Evolutionary conservation across 2,888 invertebrate genomes (phyloP).

Genomic region (Lasioglossum pauxillum): DNA sequence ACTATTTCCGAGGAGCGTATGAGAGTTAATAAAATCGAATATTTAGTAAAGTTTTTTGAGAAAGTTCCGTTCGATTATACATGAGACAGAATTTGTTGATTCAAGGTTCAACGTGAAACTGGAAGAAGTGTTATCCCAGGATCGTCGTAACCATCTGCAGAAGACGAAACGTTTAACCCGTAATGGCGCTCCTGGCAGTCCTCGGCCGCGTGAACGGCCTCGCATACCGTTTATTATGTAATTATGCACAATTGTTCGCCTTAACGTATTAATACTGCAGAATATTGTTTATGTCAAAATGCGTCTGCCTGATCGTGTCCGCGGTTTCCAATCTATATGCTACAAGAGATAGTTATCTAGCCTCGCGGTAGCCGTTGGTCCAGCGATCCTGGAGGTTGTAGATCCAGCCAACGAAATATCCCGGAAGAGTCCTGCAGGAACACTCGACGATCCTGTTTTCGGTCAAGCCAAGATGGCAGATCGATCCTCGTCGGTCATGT

Average conservation of each 20-base stretch:
- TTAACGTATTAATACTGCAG: slow-evolving; percentile 83
- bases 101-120: not conserved
- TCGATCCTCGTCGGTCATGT: not conserved
- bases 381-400: slow-evolving; percentile 11
- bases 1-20: not conserved
- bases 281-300: slow-evolving; percentile 79
- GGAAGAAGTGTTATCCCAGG: too few species aligned
- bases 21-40: not conserved
- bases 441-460: not conserved
- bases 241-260: slow-evolving; percentile 72
- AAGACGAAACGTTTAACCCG: not conserved
- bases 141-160: not conserved
- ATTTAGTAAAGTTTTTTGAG: not conserved
- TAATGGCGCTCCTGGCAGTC: slow-evolving; percentile 19
- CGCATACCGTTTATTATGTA: slow-evolving; percentile 65
- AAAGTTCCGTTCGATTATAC: not conserved
- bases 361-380: slow-evolving; percentile 35
- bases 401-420: slow-evolving; percentile 12
- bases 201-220: slow-evolving; percentile 47
- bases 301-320: slow-evolving; percentile 45
- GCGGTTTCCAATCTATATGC: slow-evolving; percentile 61
- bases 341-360: slow-evolving; percentile 72
- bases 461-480: not conserved
- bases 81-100: not conserved
- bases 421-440: slow-evolving; percentile 19